Evolutionary conservation across 2,113 vertebrate genomes (phyloP), one percentile per base, ranked within the genome.

Genomic region (Cynocephalus volans): DNA sequence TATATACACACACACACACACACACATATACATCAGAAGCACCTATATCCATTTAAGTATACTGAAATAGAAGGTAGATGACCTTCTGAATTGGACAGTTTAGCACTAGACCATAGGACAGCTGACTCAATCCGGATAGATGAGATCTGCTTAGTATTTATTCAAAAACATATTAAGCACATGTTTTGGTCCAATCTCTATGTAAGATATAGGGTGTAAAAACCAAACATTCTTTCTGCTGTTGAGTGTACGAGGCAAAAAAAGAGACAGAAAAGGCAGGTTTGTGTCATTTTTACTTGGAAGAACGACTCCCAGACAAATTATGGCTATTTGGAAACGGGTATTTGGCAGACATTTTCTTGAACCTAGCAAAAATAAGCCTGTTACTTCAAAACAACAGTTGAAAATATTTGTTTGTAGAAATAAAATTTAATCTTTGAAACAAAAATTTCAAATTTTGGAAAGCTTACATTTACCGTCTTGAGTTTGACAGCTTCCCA

Each of bases 361-460:
- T 83, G 18, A 77, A 94, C 93, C 72, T 56, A 48, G 88, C 36
- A 24, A 69, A 88, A 88, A 64, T 50, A 52, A 36, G 17, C 18
- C 64, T 84, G 21, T 85, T 28, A 17, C 3, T 76, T 15, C 48
- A 77, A 92, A 90, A 52, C 31, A 84, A 67, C 31, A 80, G 64
- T 6, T n/a, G 8, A 92, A 84, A 67, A 73, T 75, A 23, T 33
- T 48, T 88, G 6, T 65, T 67, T 48, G 26, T 56, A 65, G 26
- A 88, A 24, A 85, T 73, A 77, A 86, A 65, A 89, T 45, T 50
- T 69, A 90, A 70, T 58, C 60, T 72, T 88, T 86, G 28, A 48
- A 80, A 76, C 6, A 60, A 62, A 62, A 58, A 6, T 75, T 94
- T 45, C 26, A 13, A 73, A 58, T 65, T 92, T 77, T 85, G 5